Percentiles rank a stretch among this genome's conserved stretches.
Conservation (phyloP, 2,888 invertebrate genomes). For the Acrocyrtus sp. region DNA sequence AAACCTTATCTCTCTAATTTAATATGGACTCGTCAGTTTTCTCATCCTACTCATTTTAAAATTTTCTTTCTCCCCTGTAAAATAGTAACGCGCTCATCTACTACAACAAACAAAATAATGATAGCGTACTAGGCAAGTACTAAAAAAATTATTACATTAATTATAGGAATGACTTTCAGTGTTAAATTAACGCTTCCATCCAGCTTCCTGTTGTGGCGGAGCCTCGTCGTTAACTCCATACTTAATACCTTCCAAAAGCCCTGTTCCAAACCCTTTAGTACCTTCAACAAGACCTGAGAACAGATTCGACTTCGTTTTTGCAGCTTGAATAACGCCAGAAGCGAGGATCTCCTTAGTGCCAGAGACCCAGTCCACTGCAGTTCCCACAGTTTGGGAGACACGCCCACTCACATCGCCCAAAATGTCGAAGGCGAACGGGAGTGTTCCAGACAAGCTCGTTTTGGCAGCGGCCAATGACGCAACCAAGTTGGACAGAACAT, state of each 20-base stretch:
- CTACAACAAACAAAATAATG: neutral
- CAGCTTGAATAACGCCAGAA: conserved; percentile 63
- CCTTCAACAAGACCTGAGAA: conserved; percentile 63
- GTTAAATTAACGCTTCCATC: conserved; percentile 52
- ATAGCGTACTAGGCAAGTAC: conserved; percentile 35
- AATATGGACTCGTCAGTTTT: conserved; percentile 30
- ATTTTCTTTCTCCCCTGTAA: neutral
- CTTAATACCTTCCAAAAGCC: conserved; percentile 63
- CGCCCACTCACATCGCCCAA: conserved; percentile 63
- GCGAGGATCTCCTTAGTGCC: conserved; percentile 63
- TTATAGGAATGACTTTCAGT: conserved; percentile 50
- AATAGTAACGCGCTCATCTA: conserved; percentile 20
- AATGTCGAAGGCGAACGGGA: conserved; percentile 63
- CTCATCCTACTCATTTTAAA: neutral
- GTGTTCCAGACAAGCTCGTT: conserved; percentile 63
- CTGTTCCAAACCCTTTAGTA: conserved; percentile 63
- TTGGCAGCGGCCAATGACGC: conserved; percentile 63
- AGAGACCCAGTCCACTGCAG: conserved; percentile 63
- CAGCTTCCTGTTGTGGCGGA: conserved; percentile 59
- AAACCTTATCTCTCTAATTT: no score
- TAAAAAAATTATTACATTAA: conserved; percentile 37
- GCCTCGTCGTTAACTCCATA: conserved; percentile 63
- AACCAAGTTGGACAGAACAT: conserved; percentile 63
- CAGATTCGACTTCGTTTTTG: conserved; percentile 63
- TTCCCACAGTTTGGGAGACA: conserved; percentile 63